Base-by-base conservation (phyloP, 2,888 invertebrate species). In the Phengaris arion region DNA sequence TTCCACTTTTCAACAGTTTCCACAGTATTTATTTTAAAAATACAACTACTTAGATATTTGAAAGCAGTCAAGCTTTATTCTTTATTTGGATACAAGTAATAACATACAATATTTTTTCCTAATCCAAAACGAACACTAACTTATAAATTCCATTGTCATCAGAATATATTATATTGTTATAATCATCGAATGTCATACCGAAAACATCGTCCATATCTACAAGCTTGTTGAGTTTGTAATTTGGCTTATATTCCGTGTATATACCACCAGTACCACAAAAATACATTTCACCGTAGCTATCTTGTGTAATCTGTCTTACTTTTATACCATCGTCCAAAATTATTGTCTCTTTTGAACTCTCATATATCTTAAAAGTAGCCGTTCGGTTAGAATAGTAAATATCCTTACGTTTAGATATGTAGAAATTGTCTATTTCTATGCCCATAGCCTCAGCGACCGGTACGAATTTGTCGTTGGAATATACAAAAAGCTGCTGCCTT, bases 311-410 rank as follows among this genome's bases (percentile, higher is more conserved):
- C 77, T 92, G 91, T 69, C 89, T 79, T 0, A 90, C 79, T 9
- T 81, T 79, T 0, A 88, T 79, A n/a, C 86, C 85, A 77, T 91
- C 91, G 57, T 81, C 82, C 3, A 92, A 74, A 51, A 87, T 77
- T 6, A 85, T 78, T 0, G 87, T 80, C 0, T 81, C 78, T 46
- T 78, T 84, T 0, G 76, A 79, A 0, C 78, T 76, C 10, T 80
- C 85, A 45, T 87, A 88, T 2, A 92, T 84, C 85, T 90, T 91
- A 72, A 86, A 92, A n/a, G 92, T 77, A 0, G 92, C 92, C 0
- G 92, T 91, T 82, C 86, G 88, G 68, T 92, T 92, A 0, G 88
- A 84, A 59, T 86, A 91, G 74, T 91, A 92, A 48, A 92, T 82
- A 59, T 89, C 87, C 2, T 81, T 81, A 0, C 82, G 79, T 81